Base-by-base conservation (phyloP, 1,140 invertebrate genomes). In the Drosophila ogumai region DNA sequence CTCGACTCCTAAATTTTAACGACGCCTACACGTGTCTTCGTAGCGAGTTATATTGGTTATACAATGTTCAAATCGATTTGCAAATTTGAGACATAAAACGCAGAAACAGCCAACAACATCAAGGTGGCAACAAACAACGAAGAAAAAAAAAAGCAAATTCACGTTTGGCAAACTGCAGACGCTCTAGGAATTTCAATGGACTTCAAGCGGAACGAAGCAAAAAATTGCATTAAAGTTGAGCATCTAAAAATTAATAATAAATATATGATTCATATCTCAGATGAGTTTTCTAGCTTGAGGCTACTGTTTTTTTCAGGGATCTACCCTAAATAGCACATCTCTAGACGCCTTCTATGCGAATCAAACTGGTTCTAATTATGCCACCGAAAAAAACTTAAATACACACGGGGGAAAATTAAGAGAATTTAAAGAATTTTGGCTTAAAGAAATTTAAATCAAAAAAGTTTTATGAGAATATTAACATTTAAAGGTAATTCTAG, bases 341-440 rank as follows among this genome's bases (percentile, higher is more conserved):
- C 19, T 32, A 46, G 25, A 47, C 69, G 68, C 66, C 69, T 72
- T 72, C 67, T 36, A 22, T 47, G n/a, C 22, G 17, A 25, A 17
- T 13, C 10, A 81, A 90, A 90, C 86, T 73, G 74, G 81, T 90
- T 90, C 85, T 90, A 72, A 90, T 90, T 90, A 81, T 90, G 78
- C 75, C 76, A 87, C 31, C 44, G 25, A 34, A 47, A 34, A 55
- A 55, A 6, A 22, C 22, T 0, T 0, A 38, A 54, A 4, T 55
- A 38, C 52, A 55, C 34, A n/a, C 25, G 19, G 5, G 19, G 8
- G 1, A 38, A 54, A 22, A 6, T 15, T 8, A 3, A 0, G 3
- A 6, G 7, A 52, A 36, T 9, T 31, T 31, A 0, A 6, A 6
- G 2, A 17, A 12, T 31, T 6, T 10, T 10, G 0, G 3, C 2